Evolutionary conservation across 2,113 vertebrate species (phyloP).

Genomic region (Mandrillus leucophaeus): DNA sequence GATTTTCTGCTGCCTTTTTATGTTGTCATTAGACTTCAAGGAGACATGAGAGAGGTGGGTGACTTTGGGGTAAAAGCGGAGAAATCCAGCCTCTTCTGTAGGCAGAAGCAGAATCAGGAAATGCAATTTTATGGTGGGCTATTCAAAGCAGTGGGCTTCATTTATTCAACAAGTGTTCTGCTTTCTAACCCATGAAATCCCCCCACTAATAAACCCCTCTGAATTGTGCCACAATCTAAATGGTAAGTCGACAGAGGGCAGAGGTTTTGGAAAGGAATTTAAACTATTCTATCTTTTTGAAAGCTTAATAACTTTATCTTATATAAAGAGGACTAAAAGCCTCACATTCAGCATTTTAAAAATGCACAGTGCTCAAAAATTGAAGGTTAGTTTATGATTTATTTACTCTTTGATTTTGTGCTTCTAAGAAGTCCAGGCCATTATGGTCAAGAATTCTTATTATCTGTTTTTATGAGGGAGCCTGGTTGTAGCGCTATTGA

Average conservation of each 20-base stretch:
- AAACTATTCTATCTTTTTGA: neutral
- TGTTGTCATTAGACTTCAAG: neutral
- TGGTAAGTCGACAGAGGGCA: neutral
- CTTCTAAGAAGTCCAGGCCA: neutral
- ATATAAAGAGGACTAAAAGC: neutral
- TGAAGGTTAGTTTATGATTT: neutral
- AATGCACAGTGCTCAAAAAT: neutral
- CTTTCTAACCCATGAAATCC: neutral
- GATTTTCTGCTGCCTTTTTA: neutral
- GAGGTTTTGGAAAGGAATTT: neutral
- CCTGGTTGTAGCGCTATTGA: neutral
- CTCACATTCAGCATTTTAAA: neutral
- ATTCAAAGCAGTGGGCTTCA: neutral
- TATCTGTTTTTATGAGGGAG: neutral
- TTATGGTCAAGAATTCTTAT: neutral
- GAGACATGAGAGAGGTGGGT: neutral
- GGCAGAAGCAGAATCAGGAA: neutral
- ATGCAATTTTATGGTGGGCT: neutral
- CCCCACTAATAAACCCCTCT: neutral
- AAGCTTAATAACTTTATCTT: neutral
- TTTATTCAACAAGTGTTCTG: neutral
- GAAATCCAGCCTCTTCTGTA: neutral
- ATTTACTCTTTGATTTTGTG: slow-evolving; percentile 24
- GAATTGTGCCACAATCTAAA: neutral
- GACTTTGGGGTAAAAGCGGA: neutral